phyloP scores from a whole-genome alignment of 2,113 vertebrate species.

The Hemichromis elongatus region DNA sequence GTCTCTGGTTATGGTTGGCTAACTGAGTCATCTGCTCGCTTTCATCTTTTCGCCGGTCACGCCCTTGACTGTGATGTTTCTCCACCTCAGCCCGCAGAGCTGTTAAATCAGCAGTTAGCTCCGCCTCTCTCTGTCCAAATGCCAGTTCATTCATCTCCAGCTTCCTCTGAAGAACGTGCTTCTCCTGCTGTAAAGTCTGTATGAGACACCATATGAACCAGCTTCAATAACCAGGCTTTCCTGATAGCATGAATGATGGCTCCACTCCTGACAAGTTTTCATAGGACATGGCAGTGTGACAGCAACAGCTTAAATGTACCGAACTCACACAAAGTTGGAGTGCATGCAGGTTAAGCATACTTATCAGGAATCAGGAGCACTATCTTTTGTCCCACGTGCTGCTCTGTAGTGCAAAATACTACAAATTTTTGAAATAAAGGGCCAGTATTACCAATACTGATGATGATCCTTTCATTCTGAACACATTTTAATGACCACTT shows the following conservation, averaged over 20 bases:
- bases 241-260: background rate
- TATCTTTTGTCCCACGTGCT: background rate
- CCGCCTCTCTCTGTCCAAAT: constrained; percentile 66
- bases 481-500: background rate
- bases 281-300: background rate
- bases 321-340: background rate
- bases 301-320: background rate
- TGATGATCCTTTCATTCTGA: background rate
- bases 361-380: background rate
- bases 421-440: background rate
- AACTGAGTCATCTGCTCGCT: constrained; percentile 70
- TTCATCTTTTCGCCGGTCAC: constrained; percentile 66
- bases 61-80: constrained; percentile 59
- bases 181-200: constrained; percentile 73
- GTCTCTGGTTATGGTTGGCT: constrained; percentile 74
- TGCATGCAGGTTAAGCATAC: background rate
- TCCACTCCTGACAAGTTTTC: background rate
- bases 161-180: constrained; percentile 65
- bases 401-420: background rate
- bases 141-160: constrained; percentile 68
- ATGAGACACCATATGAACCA: background rate
- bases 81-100: constrained; percentile 60
- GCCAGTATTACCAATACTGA: background rate
- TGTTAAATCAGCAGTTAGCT: constrained; percentile 63
- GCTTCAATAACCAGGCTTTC: background rate